phyloP scores from a whole-genome alignment of 2,888 invertebrate species.

The Euphydryas editha region DNA sequence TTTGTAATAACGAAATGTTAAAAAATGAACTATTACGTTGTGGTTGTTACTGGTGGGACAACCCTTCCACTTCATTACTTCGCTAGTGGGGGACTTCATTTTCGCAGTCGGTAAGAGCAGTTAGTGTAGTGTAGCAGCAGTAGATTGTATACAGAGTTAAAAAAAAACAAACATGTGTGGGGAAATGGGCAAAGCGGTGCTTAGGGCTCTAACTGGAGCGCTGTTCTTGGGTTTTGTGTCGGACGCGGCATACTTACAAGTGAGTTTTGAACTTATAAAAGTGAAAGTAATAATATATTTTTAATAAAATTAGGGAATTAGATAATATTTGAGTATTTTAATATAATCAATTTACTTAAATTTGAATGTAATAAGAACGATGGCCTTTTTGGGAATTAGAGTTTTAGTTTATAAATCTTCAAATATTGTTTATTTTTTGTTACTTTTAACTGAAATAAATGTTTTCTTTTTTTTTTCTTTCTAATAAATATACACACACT shows the following conservation, averaged over 20 bases:
- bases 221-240: slow-evolving; percentile 73
- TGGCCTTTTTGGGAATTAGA: too few species aligned
- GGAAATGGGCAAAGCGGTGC: slow-evolving; percentile 78
- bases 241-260: slow-evolving; percentile 78
- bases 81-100: slow-evolving; percentile 28
- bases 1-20: slow-evolving; percentile 10
- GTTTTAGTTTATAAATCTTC: too few species aligned
- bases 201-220: slow-evolving; percentile 76
- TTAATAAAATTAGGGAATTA: too few species aligned
- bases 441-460: too few species aligned
- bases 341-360: too few species aligned
- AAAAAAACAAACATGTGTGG: slow-evolving; percentile 70
- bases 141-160: slow-evolving; percentile 18
- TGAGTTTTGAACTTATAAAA: too few species aligned
- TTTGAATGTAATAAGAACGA: too few species aligned
- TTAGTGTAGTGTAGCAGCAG: slow-evolving; percentile 33
- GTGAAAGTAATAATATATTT: too few species aligned
- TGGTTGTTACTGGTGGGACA: slow-evolving; percentile 18
- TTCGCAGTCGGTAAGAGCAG: slow-evolving; percentile 28
- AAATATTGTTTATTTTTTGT: too few species aligned
- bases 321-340: too few species aligned
- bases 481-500: too few species aligned
- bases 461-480: too few species aligned
- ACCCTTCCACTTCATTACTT: slow-evolving; percentile 32
- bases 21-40: slow-evolving; percentile 14